A percentile compares a stretch with the other conserved stretches of the same genome.
These are phyloP conservation scores for Seira musarum DNA, from an alignment of 2,888 invertebrate species.

Conservation along the genomic window DNA sequence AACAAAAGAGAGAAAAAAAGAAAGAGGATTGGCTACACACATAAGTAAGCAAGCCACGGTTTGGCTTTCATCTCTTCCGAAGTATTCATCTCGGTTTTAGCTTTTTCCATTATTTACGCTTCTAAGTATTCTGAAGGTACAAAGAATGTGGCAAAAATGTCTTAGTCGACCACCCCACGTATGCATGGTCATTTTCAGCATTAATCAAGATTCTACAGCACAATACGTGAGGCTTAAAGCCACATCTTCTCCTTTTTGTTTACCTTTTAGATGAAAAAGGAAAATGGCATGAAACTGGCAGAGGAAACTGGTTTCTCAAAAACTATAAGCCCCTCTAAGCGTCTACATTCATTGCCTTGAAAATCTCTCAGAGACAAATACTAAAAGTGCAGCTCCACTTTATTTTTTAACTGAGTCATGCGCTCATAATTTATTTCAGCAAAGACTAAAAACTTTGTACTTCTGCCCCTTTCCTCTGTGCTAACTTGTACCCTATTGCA, in stretches of 20 bases:
- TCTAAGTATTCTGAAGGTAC: background rate
- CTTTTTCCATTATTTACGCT: slow-evolving; percentile 4
- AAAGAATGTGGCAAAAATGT: slow-evolving; percentile 6
- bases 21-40: background rate
- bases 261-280: slow-evolving; percentile 6
- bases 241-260: slow-evolving; percentile 35
- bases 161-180: slow-evolving; percentile 20
- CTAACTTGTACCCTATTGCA: no score
- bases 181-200: slow-evolving; percentile 37
- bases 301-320: background rate
- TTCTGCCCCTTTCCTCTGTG: no score
- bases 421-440: no score
- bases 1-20: background rate
- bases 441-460: no score
- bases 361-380: background rate
- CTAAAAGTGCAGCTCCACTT: background rate
- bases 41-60: no score
- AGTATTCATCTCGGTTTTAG: background rate
- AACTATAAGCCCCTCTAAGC: background rate
- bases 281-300: slow-evolving; percentile 1
- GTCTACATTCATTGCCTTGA: background rate
- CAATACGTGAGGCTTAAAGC: slow-evolving; percentile 4
- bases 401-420: background rate
- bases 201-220: slow-evolving; percentile 30
- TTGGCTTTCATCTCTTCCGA: background rate